Percentiles rank a stretch among this genome's conserved stretches.
Evolutionary conservation across 2,888 invertebrate genomes (phyloP).

Genomic region (Bugulina stolonifera): DNA sequence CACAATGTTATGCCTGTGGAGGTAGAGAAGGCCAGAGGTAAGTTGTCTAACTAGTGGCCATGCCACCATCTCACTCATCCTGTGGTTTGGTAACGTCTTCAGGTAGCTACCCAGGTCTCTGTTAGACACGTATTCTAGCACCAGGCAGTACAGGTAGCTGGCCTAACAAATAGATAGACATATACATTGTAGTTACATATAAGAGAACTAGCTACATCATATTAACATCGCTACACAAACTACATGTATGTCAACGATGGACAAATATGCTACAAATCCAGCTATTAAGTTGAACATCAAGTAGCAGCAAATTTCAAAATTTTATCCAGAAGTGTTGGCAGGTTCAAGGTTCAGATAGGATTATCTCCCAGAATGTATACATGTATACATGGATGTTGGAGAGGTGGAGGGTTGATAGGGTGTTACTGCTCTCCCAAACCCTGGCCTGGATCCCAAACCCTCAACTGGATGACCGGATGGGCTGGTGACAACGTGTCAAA

Average conservation of each 20-base stretch:
- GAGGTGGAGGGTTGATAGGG: too few species aligned
- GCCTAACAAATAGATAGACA: conserved; percentile 55
- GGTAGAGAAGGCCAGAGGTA: conserved; percentile 64
- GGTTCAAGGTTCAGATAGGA: too few species aligned
- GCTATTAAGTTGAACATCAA: too few species aligned
- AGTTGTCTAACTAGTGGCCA: conserved; percentile 62
- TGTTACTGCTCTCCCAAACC: too few species aligned
- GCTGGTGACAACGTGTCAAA: neutral
- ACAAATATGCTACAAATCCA: too few species aligned
- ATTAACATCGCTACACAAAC: too few species aligned
- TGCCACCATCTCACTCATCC: conserved; percentile 59
- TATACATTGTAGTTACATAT: neutral
- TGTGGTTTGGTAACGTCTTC: conserved; percentile 59
- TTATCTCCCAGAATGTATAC: too few species aligned
- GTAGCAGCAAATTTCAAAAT: too few species aligned
- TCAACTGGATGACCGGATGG: neutral
- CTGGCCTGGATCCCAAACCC: neutral
- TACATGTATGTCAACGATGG: too few species aligned
- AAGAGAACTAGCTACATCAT: too few species aligned
- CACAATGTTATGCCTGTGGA: conserved; percentile 64
- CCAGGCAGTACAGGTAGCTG: conserved; percentile 67
- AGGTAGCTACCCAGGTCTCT: conserved; percentile 67
- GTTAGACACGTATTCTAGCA: conserved; percentile 67
- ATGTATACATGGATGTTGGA: too few species aligned
- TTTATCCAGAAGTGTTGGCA: too few species aligned